Conservation (phyloP, 2,113 vertebrate species). For the Corythornis madagascariensis region DNA sequence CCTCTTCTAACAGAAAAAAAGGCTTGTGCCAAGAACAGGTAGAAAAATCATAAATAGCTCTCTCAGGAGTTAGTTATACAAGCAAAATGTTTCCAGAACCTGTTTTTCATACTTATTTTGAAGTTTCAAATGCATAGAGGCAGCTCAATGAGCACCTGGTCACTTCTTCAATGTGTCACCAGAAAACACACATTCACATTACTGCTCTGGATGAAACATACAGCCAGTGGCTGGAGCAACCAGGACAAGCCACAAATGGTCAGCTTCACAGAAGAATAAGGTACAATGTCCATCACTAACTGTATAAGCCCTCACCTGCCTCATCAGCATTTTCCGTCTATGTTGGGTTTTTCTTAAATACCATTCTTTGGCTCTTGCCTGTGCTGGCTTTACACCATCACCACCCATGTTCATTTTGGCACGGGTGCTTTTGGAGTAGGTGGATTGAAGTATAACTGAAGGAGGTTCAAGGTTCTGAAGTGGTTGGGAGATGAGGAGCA, state of each 20-base stretch:
- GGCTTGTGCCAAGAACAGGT: slow-evolving; percentile 36
- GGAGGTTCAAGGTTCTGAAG: not conserved
- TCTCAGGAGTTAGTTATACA: slow-evolving; percentile 3
- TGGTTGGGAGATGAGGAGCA: rapidly evolving
- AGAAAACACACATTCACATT: not conserved
- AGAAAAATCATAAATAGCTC: slow-evolving; percentile 27
- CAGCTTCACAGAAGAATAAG: not conserved
- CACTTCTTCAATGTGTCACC: not conserved
- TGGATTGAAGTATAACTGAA: not conserved
- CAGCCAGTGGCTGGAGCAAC: not conserved
- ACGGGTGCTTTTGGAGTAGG: not conserved
- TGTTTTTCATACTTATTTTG: not conserved
- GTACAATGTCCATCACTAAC: not conserved
- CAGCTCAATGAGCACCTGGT: not conserved
- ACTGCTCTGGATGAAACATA: not conserved
- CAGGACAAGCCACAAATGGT: rapidly evolving
- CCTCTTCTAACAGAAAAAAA: slow-evolving; percentile 46
- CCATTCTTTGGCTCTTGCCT: not conserved
- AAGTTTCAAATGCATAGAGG: not conserved
- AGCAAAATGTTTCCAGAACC: not conserved
- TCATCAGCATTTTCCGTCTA: not conserved
- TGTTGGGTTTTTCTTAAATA: not conserved
- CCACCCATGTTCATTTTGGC: not conserved
- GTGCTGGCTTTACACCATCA: not conserved
- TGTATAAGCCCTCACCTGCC: not conserved